These are phyloP conservation scores for Labeo catla DNA, from an alignment of 2,113 vertebrate genomes.

Conservation along the genomic window DNA sequence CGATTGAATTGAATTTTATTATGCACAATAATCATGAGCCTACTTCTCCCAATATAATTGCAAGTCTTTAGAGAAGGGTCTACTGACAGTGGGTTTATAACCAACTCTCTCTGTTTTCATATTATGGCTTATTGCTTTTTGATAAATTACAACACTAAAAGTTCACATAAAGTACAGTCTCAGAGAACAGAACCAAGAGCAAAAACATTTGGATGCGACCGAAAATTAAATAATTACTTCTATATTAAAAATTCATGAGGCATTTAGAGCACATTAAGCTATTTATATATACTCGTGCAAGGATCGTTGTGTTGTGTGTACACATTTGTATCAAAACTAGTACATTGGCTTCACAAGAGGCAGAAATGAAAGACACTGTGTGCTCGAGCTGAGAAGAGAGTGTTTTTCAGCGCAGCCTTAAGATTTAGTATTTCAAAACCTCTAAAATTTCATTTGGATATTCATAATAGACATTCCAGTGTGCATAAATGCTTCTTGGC, in stretches of 20 bases:
- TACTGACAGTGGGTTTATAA: constrained; percentile 27
- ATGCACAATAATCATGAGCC: constrained; percentile 24
- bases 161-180: constrained; percentile 12
- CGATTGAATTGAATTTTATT: neutral
- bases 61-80: constrained; percentile 4
- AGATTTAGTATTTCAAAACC: constrained; percentile 28
- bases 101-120: constrained; percentile 10
- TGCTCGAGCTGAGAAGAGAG: neutral
- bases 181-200: neutral
- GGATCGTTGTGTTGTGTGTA: neutral
- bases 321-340: neutral
- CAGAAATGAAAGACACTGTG: neutral
- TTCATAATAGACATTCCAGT: neutral
- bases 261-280: neutral
- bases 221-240: neutral
- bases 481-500: constrained; percentile 7
- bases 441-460: constrained; percentile 6
- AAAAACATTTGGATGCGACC: constrained; percentile 6
- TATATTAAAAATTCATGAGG: neutral
- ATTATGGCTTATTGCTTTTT: constrained; percentile 28
- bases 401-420: neutral
- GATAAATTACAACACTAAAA: constrained; percentile 11
- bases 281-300: neutral
- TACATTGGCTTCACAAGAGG: constrained; percentile 9
- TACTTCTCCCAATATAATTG: constrained; percentile 5